Evolutionary conservation across 1,140 invertebrate genomes (phyloP).

Genomic region (Drosophila nannoptera): DNA sequence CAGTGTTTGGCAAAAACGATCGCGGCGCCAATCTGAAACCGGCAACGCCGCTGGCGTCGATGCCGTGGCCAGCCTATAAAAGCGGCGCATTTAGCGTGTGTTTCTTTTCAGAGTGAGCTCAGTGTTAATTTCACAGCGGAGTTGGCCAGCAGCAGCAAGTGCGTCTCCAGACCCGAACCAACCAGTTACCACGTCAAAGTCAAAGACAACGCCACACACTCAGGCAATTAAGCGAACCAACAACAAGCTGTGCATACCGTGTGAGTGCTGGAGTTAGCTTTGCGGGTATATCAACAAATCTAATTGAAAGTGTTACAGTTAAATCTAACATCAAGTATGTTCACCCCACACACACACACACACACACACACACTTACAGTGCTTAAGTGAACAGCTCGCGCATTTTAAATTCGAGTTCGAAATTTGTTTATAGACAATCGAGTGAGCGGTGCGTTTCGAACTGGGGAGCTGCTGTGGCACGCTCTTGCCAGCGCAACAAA

Average conservation of each 20-base stretch:
- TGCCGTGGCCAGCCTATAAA: conserved; percentile 61
- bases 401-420: conserved; percentile 33
- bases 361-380: conserved; percentile 12
- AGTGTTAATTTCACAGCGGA: conserved; percentile 66
- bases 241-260: conserved; percentile 34
- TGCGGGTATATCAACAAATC: conserved; percentile 9
- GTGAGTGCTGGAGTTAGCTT: conserved; percentile 27
- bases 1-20: conserved; percentile 70
- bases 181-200: conserved; percentile 48
- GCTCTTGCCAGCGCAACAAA: conserved; percentile 56
- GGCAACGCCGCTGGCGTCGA: conserved; percentile 20
- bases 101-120: conserved; percentile 70
- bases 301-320: conserved; percentile 5
- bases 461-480: neutral
- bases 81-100: conserved; percentile 67
- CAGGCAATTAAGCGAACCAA: conserved; percentile 34
- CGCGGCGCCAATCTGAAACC: conserved; percentile 38
- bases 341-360: conserved; percentile 5
- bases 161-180: conserved; percentile 29
- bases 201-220: conserved; percentile 29
- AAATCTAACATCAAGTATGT: conserved; percentile 4
- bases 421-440: conserved; percentile 2
- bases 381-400: conserved; percentile 24
- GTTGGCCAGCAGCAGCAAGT: conserved; percentile 62
- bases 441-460: conserved; percentile 2